Percentiles rank a stretch among this genome's conserved stretches.
Conservation (phyloP, 1,140 invertebrate genomes). For the Sogatella furcifera region DNA sequence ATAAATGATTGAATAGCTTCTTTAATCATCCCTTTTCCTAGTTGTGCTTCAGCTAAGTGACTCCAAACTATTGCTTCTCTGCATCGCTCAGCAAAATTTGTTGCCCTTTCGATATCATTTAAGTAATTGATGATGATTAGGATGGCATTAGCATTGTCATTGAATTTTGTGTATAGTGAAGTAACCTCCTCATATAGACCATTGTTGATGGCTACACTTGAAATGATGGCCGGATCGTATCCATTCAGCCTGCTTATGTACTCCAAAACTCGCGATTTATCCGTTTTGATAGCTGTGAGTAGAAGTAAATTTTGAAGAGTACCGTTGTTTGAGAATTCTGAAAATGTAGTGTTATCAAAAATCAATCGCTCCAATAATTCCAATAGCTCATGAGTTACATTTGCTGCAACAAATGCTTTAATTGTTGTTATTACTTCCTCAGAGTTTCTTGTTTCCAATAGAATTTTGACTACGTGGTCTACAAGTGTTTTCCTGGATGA, state of each 20-base stretch:
- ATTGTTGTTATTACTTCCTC: constrained; percentile 99
- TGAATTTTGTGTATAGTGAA: constrained; percentile 99
- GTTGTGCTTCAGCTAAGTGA: constrained; percentile 87
- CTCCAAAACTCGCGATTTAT: constrained; percentile 92
- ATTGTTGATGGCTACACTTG: constrained; percentile 96
- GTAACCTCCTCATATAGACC: constrained; percentile 98
- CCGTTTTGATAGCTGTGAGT: constrained; percentile 89
- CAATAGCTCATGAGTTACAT: constrained; percentile 97
- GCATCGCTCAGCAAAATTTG: constrained; percentile 98
- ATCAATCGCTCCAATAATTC: constrained; percentile 98
- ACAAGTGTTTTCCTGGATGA: constrained; percentile 91
- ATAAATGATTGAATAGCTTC: constrained; percentile 99
- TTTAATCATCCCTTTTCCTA: constrained; percentile 88
- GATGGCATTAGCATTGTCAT: constrained; percentile 97
- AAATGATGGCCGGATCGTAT: constrained; percentile 98
- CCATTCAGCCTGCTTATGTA: constrained; percentile 95
- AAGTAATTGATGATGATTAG: constrained; percentile 98
- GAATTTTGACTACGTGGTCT: constrained; percentile 97
- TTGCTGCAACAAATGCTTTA: constrained; percentile 99
- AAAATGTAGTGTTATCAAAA: constrained; percentile 90
- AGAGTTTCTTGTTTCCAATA: constrained; percentile 91
- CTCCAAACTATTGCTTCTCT: constrained; percentile 98
- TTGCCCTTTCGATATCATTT: constrained; percentile 90
- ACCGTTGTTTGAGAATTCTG: constrained; percentile 84
- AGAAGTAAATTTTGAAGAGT: constrained; percentile 68